phyloP scores from a whole-genome alignment of 2,113 vertebrate genomes.

The Eleginops maclovinus region DNA sequence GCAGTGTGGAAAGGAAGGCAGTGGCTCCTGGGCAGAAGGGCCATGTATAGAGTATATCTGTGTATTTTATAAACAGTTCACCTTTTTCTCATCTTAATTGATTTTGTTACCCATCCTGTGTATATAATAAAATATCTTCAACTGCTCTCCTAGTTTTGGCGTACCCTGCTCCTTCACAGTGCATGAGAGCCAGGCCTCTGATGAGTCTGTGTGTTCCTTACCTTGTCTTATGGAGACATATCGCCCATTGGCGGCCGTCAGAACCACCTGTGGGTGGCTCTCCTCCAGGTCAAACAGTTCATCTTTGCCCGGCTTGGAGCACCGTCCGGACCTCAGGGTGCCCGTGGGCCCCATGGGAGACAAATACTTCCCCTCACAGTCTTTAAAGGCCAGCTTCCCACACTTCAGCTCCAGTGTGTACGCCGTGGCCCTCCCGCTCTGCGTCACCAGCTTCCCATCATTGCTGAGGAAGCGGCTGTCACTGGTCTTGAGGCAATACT shows the following conservation, averaged over 20 bases:
- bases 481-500: slow-evolving; percentile 92
- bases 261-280: slow-evolving; percentile 96
- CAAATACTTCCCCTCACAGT: slow-evolving; percentile 94
- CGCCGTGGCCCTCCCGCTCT: slow-evolving; percentile 84
- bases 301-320: slow-evolving; percentile 94
- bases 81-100: too few species aligned
- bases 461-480: slow-evolving; percentile 92
- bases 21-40: too few species aligned
- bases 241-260: slow-evolving; percentile 90
- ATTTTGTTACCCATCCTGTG: too few species aligned
- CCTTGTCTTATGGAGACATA: slow-evolving; percentile 96
- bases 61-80: too few species aligned
- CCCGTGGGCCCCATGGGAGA: slow-evolving; percentile 92
- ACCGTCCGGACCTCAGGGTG: slow-evolving; percentile 92
- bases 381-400: slow-evolving; percentile 95
- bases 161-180: neutral
- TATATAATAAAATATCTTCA: too few species aligned
- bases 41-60: too few species aligned
- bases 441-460: slow-evolving; percentile 88
- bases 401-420: slow-evolving; percentile 95
- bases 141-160: too few species aligned
- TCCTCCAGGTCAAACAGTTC: slow-evolving; percentile 97
- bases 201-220: slow-evolving; percentile 73
- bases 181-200: neutral
- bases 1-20: too few species aligned